Evolutionary conservation across 2,113 vertebrate genomes (phyloP).

Genomic region (Leptodactylus fuscus): DNA sequence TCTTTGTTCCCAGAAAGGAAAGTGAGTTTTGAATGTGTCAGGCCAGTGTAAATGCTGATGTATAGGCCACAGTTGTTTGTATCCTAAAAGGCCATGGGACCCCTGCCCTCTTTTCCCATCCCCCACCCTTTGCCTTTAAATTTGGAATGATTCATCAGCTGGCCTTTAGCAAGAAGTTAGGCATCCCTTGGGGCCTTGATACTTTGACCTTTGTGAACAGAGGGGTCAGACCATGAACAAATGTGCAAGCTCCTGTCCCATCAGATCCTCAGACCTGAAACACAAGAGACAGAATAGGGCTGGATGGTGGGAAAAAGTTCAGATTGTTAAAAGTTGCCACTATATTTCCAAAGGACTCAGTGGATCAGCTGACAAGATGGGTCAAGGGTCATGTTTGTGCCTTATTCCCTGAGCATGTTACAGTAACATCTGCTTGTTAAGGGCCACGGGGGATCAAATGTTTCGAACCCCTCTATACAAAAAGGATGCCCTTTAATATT

Average conservation of each 20-base stretch:
- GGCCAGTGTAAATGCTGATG: constrained; percentile 88
- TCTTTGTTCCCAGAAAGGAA: constrained; percentile 77
- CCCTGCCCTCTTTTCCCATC: constrained; percentile 77
- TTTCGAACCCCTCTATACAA: constrained; percentile 79
- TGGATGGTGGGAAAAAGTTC: constrained; percentile 92
- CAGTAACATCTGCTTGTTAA: constrained; percentile 98
- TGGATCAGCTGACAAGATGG: constrained; percentile 91
- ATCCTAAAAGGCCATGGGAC: constrained; percentile 89
- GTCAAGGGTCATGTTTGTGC: constrained; percentile 92
- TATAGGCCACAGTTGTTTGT: constrained; percentile 91
- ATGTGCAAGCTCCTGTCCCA: constrained; percentile 79
- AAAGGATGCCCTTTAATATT: constrained; percentile 72
- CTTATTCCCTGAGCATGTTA: constrained; percentile 89
- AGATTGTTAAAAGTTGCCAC: constrained; percentile 91
- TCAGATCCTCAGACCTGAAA: constrained; percentile 76
- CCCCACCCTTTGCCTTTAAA: constrained; percentile 70
- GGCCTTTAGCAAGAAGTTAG: constrained; percentile 94
- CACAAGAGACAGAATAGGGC: constrained; percentile 80
- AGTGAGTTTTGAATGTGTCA: constrained; percentile 81
- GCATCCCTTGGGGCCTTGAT: constrained; percentile 83
- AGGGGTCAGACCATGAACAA: constrained; percentile 88
- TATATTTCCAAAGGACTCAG: constrained; percentile 92
- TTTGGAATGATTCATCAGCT: constrained; percentile 92
- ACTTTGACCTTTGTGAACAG: constrained; percentile 95
- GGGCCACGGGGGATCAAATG: constrained; percentile 80